Evolutionary conservation across 2,113 vertebrate genomes (phyloP).

Genomic region (Lamprotornis superbus): DNA sequence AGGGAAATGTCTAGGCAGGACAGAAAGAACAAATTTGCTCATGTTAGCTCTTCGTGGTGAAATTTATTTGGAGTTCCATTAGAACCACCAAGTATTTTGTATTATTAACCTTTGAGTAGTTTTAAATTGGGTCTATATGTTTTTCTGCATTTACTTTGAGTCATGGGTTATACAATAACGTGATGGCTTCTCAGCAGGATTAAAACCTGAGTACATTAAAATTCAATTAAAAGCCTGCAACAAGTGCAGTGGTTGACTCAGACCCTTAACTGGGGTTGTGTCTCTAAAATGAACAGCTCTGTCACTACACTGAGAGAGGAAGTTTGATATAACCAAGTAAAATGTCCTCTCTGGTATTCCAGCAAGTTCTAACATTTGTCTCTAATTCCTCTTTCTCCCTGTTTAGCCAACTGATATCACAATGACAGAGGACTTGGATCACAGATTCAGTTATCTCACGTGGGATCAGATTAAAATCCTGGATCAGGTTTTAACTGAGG

Average conservation of each 20-base stretch:
- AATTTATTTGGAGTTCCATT: slow-evolving; percentile 17
- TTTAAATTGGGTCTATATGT: neutral
- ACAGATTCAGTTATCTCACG: slow-evolving; percentile 89
- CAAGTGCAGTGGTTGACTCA: slow-evolving; percentile 43
- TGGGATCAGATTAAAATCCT: slow-evolving; percentile 86
- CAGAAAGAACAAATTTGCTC: neutral
- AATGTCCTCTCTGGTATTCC: neutral
- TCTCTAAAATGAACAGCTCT: slow-evolving; percentile 1
- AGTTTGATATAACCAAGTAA: neutral
- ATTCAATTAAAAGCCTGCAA: slow-evolving; percentile 51
- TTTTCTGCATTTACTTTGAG: slow-evolving; percentile 37
- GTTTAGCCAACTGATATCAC: slow-evolving; percentile 65
- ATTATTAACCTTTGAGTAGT: neutral
- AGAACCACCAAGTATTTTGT: neutral
- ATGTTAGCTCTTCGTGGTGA: neutral
- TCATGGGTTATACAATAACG: neutral
- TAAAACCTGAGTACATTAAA: slow-evolving; percentile 30
- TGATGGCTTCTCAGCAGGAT: slow-evolving; percentile 21
- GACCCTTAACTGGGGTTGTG: neutral
- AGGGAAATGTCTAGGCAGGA: neutral
- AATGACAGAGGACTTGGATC: slow-evolving; percentile 84
- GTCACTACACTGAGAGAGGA: neutral
- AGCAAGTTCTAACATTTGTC: neutral
- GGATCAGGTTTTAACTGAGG: slow-evolving; percentile 87
- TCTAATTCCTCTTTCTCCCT: slow-evolving; percentile 25